Conservation (phyloP, 2,797 vertebrate genomes). For the Melanotaenia parkinsoni region DNA sequence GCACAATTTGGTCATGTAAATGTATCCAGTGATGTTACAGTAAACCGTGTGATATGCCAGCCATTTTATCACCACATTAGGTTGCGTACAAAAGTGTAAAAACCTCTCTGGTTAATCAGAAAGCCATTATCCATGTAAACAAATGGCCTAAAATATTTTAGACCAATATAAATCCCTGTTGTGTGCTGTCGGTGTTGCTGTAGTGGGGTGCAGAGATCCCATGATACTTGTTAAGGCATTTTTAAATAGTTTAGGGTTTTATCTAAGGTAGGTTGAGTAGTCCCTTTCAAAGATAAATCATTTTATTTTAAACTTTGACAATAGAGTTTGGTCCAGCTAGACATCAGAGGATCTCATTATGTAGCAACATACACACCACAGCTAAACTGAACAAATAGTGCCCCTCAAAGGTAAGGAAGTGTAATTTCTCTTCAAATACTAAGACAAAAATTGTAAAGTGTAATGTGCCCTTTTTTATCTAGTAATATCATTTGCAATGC, state of each 20-base stretch:
- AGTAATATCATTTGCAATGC: no score
- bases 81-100: neutral
- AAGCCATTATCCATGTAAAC: neutral
- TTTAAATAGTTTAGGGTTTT: neutral
- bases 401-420: slow-evolving; percentile 18
- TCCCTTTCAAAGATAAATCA: neutral
- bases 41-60: neutral
- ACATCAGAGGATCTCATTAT: neutral
- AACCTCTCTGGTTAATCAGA: neutral
- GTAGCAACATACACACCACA: neutral
- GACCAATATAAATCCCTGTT: neutral
- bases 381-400: slow-evolving; percentile 24
- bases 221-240: neutral
- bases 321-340: neutral
- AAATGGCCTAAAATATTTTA: no score
- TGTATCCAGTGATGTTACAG: neutral
- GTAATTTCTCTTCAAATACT: neutral
- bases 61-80: neutral
- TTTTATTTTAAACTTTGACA: slow-evolving; percentile 1
- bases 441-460: no score
- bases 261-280: neutral
- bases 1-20: neutral
- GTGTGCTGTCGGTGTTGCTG: neutral
- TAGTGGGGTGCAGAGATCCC: neutral
- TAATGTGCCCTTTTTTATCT: neutral